These are phyloP conservation scores for Lacerta bilineata DNA, from an alignment of 2,797 vertebrate species.

Conservation along the genomic window DNA sequence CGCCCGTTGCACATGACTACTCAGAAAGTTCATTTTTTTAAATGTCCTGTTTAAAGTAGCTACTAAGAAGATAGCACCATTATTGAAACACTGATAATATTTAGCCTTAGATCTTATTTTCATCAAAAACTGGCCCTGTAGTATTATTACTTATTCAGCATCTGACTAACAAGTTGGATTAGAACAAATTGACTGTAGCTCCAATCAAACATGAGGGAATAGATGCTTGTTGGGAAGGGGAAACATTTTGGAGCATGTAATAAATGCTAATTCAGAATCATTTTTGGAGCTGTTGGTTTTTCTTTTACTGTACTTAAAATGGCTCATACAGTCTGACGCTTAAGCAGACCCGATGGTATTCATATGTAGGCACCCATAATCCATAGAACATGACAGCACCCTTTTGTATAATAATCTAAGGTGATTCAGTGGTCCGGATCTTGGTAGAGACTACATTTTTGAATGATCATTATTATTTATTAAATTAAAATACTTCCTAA, in stretches of 20 bases:
- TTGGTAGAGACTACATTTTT: background rate
- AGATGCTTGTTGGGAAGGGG: slow-evolving; percentile 23
- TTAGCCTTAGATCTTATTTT: slow-evolving; percentile 28
- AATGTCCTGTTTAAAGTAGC: slow-evolving; percentile 7
- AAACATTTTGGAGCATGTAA: background rate
- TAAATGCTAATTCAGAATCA: background rate
- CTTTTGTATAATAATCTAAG: background rate
- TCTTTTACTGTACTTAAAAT: background rate
- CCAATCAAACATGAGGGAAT: slow-evolving; percentile 36
- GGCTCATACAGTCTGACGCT: background rate
- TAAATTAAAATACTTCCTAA: too few relatives aligned
- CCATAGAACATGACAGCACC: background rate
- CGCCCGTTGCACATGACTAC: background rate
- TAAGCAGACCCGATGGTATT: background rate
- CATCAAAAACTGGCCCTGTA: background rate
- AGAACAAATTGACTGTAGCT: slow-evolving; percentile 30
- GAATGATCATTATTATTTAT: background rate
- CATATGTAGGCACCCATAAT: background rate
- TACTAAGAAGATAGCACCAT: background rate
- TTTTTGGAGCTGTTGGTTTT: background rate
- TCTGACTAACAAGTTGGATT: slow-evolving; percentile 37
- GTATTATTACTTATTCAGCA: slow-evolving; percentile 24
- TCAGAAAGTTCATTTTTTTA: background rate
- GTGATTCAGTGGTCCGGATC: background rate
- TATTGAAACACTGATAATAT: slow-evolving; percentile 3